These are phyloP conservation scores for Mya arenaria DNA, from an alignment of 1,140 invertebrate genomes.

Conservation along the genomic window DNA sequence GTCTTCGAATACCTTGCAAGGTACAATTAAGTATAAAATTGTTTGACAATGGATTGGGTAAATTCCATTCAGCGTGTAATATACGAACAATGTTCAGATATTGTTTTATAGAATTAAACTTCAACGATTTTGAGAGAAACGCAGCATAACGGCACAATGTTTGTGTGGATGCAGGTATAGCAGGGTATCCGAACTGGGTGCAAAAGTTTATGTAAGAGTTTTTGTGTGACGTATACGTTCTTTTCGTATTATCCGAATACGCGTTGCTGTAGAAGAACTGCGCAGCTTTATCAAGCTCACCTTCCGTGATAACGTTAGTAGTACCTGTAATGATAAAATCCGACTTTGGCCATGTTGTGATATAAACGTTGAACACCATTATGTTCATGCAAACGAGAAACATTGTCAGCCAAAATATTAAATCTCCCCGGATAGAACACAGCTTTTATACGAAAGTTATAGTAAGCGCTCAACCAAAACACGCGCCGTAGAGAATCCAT, in stretches of 20 bases:
- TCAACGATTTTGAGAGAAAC: neutral
- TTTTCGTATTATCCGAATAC: neutral
- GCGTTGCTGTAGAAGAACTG: slow-evolving; percentile 1
- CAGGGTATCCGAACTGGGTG: neutral
- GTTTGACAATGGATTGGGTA: slow-evolving; percentile 1
- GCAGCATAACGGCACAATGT: slow-evolving; percentile 15
- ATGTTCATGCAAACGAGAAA: slow-evolving; percentile 1
- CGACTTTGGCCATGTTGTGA: neutral
- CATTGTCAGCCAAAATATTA: slow-evolving; percentile 6
- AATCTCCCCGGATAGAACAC: neutral
- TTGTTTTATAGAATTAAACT: slow-evolving; percentile 17
- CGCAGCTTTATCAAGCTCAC: neutral
- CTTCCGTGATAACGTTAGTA: neutral
- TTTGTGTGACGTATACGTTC: neutral
- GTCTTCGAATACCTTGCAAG: neutral
- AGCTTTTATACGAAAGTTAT: slow-evolving; percentile 3
- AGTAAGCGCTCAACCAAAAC: slow-evolving; percentile 1
- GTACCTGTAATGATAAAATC: slow-evolving; percentile 25
- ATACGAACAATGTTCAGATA: slow-evolving; percentile 10
- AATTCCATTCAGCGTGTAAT: slow-evolving; percentile 7
- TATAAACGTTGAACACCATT: neutral
- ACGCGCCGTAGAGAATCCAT: neutral
- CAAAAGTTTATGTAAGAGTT: neutral
- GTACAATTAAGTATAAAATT: neutral
- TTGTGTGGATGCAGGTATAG: neutral